Base-by-base conservation (phyloP, 2,888 invertebrate genomes). In the Drosophila falleni region DNA sequence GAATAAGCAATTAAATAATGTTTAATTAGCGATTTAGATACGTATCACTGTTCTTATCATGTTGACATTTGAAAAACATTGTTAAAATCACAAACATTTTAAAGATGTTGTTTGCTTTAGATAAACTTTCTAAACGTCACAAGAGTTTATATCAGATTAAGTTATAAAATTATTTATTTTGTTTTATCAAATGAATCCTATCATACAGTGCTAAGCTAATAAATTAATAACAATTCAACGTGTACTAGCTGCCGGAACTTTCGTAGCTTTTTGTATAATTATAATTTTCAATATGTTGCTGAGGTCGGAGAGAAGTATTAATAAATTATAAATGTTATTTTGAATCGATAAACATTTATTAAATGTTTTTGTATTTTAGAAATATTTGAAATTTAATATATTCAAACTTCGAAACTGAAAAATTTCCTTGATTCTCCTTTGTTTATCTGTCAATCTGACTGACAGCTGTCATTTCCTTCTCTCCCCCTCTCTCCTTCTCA, bases 401-500 rank as follows among this genome's bases (percentile, higher is more conserved):
- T 35, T 35, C 13, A 23, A 33, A 35, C 13, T 50, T 23, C 1
- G 33, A 11, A 33, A 33, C 19, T 33, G 33, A 29, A 15, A 5
- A 64, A 49, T 33, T 1, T 42, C 23, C 39, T 50, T 16, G 50
- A 13, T 19, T 35, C 29, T 56, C 13, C 16, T 44, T 44, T 35
- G 49, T 13, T 46, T 66, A 33, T 35, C 59, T 41, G 26, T 55
- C 55, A 55, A 60, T 41, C 15, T 19, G 46, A n/a, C 42, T 13
- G 68, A 39, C 60, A 61, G 60, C 74, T 74, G 55, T 26, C 61
- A 55, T 47, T 16, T 16, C 15, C n/a, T 8, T 42, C 33, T n/a
- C 10, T 15, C 33, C 35, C 13, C 10, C 4, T 23, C 44, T 29
- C 13, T 29, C 23, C 39, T 33, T 35, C 15, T 13, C 19, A 41